phyloP scores from a whole-genome alignment of 2,888 invertebrate species.

The Leucophenga maculata region DNA sequence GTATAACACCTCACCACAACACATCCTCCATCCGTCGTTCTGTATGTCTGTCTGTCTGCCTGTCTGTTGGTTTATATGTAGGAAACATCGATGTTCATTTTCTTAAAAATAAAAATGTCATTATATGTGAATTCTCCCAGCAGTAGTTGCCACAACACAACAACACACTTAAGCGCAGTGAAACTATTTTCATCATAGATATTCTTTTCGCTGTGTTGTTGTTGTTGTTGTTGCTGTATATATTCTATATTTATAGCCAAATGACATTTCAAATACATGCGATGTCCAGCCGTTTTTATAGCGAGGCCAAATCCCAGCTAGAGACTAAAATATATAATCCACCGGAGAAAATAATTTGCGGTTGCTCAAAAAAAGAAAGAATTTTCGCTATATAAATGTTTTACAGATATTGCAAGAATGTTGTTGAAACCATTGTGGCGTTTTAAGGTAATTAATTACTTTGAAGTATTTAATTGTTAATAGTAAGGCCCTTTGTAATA shows the following conservation, averaged over 20 bases:
- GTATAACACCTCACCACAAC: conserved; percentile 26
- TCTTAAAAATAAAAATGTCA: conserved; percentile 53
- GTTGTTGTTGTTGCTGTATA: too few species aligned
- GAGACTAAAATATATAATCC: conserved; percentile 2
- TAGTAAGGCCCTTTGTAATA: too few species aligned
- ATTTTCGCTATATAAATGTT: too few species aligned
- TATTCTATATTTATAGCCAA: conserved; percentile 22
- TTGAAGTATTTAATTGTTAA: too few species aligned
- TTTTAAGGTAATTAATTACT: too few species aligned
- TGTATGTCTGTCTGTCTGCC: conserved; percentile 31
- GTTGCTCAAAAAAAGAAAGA: too few species aligned
- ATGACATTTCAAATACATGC: conserved; percentile 19
- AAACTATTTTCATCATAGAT: conserved; percentile 17
- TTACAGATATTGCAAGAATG: too few species aligned
- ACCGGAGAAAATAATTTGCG: conserved; percentile 9
- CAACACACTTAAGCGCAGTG: conserved; percentile 3
- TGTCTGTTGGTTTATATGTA: conserved; percentile 31
- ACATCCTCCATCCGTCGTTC: conserved; percentile 36
- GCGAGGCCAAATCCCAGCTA: conserved; percentile 16
- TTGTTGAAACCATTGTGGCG: too few species aligned
- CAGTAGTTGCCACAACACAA: not conserved
- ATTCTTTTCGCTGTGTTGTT: not conserved
- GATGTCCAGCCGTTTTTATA: conserved; percentile 23
- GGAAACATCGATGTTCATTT: conserved; percentile 30
- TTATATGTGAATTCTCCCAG: conserved; percentile 49